Conservation (phyloP, 2,113 vertebrate species). For the Mesembrinibis cayennensis region DNA sequence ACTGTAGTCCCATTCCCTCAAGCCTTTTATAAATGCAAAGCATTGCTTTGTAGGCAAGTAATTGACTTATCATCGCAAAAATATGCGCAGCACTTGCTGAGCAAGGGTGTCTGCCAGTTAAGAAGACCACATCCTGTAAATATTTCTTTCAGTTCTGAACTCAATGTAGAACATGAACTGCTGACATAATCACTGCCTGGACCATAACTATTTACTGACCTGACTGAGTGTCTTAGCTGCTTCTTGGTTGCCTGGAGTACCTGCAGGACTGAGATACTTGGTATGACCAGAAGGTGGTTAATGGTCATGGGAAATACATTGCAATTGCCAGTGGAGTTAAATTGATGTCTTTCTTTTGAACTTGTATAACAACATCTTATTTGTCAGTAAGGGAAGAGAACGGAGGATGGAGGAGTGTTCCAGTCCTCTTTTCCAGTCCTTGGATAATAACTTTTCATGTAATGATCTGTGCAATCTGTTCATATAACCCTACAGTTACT, state of each 20-base stretch:
- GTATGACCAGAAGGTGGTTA: not conserved
- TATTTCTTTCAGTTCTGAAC: not conserved
- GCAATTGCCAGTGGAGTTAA: not conserved
- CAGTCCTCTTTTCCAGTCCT: not conserved
- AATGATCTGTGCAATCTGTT: not conserved
- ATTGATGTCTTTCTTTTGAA: not conserved
- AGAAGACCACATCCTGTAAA: constrained; percentile 51
- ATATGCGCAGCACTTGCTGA: not conserved
- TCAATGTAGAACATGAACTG: not conserved
- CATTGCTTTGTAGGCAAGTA: not conserved
- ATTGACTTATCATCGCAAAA: not conserved
- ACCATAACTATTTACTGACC: not conserved
- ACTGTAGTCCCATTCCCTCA: not conserved
- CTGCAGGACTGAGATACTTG: not conserved
- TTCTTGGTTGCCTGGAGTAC: not conserved
- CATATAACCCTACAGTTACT: not conserved
- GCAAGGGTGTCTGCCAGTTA: not conserved
- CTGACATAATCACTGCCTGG: not conserved
- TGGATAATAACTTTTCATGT: not conserved
- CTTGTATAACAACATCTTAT: not conserved
- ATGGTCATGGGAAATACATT: not conserved
- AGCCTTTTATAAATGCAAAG: not conserved
- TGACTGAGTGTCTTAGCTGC: not conserved
- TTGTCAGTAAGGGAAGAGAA: not conserved
- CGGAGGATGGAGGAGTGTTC: not conserved